phyloP scores from a whole-genome alignment of 1,140 invertebrate genomes.

The Ganaspis sp. region DNA sequence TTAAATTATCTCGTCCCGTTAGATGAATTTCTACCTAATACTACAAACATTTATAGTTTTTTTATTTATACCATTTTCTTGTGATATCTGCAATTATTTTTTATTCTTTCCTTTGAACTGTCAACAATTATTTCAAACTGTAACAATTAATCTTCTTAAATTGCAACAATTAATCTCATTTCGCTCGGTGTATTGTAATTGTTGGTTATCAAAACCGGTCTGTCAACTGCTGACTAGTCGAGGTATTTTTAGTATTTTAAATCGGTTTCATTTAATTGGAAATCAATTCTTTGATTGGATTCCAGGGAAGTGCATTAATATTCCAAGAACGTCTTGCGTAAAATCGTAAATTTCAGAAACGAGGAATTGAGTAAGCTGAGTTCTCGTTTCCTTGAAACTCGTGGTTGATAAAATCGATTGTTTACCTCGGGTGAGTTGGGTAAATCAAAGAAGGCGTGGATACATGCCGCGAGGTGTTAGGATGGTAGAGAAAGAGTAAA shows the following conservation, averaged over 20 bases:
- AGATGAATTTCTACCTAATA: background rate
- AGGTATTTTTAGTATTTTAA: slow-evolving; percentile 5
- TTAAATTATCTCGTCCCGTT: background rate
- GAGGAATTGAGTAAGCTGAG: background rate
- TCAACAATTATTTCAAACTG: background rate
- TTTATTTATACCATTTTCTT: background rate
- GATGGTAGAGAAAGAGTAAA: background rate
- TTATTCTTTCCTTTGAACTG: background rate
- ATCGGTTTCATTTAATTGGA: slow-evolving; percentile 16
- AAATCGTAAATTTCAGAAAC: background rate
- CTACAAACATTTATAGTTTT: background rate
- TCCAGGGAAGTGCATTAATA: background rate
- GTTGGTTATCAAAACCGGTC: slow-evolving; percentile 19
- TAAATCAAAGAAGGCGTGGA: slow-evolving; percentile 31
- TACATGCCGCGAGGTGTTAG: background rate
- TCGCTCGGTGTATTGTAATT: background rate
- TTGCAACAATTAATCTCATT: background rate
- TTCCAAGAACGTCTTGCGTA: slow-evolving; percentile 7
- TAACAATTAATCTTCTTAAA: background rate
- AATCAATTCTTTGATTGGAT: slow-evolving; percentile 11
- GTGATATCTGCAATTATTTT: background rate
- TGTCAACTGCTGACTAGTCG: background rate
- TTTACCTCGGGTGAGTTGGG: slow-evolving; percentile 24
- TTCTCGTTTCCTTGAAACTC: slow-evolving; percentile 13
- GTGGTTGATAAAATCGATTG: slow-evolving; percentile 25